Conservation (phyloP, 1,140 invertebrate species). For the Conopomorpha cramerella region DNA sequence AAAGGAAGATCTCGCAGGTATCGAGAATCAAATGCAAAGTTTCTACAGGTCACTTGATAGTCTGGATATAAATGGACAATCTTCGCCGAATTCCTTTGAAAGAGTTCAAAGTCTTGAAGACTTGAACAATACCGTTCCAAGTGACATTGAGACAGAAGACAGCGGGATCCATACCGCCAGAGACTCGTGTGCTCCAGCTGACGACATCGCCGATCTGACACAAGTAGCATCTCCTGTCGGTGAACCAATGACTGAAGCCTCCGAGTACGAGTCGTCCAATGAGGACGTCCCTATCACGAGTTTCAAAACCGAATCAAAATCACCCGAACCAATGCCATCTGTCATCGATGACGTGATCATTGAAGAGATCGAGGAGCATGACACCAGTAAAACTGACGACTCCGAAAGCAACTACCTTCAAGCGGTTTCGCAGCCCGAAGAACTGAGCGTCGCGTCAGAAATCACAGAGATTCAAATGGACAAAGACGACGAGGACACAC, state of each 20-base stretch:
- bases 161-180: slow-evolving; percentile 82
- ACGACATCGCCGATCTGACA: slow-evolving; percentile 65
- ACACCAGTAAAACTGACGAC: slow-evolving; percentile 33
- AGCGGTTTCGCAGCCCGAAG: slow-evolving; percentile 49
- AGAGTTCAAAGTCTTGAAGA: slow-evolving; percentile 70
- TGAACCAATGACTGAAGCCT: slow-evolving; percentile 48
- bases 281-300: slow-evolving; percentile 26
- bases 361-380: slow-evolving; percentile 38
- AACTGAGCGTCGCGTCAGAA: slow-evolving; percentile 46
- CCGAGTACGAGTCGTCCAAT: slow-evolving; percentile 51
- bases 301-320: slow-evolving; percentile 16
- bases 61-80: slow-evolving; percentile 61
- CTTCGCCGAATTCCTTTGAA: slow-evolving; percentile 63
- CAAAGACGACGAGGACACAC: slow-evolving; percentile 57
- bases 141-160: slow-evolving; percentile 77
- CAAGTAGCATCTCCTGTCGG: slow-evolving; percentile 50
- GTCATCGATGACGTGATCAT: slow-evolving; percentile 25
- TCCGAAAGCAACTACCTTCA: slow-evolving; percentile 48
- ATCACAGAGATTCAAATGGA: slow-evolving; percentile 51
- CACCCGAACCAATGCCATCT: slow-evolving; percentile 14
- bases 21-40: slow-evolving; percentile 52
- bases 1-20: slow-evolving; percentile 37
- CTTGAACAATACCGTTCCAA: slow-evolving; percentile 55
- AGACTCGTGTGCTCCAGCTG: slow-evolving; percentile 75
- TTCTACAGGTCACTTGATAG: slow-evolving; percentile 71